Conservation (phyloP, 2,797 vertebrate species). For the Acanthis flammea region DNA sequence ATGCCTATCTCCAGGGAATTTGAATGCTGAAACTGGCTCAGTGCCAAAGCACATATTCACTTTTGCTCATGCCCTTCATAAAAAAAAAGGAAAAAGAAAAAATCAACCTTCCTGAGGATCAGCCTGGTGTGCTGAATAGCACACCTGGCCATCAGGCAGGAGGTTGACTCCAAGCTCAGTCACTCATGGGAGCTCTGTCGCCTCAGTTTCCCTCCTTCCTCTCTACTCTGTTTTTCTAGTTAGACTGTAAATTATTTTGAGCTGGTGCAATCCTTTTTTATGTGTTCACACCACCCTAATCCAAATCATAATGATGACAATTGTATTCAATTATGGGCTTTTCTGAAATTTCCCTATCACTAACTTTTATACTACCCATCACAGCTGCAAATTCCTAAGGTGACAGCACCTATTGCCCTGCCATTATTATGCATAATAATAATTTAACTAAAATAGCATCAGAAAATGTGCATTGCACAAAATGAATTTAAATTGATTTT, state of each 20-base stretch:
- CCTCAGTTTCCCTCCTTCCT: constrained; percentile 28
- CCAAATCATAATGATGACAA: background rate
- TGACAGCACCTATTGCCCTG: constrained; percentile 59
- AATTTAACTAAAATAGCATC: constrained; percentile 64
- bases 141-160: background rate
- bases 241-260: background rate
- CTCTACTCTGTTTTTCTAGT: background rate
- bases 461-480: constrained; percentile 50
- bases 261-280: background rate
- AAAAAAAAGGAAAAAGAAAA: background rate
- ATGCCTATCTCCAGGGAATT: background rate
- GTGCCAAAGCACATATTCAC: background rate
- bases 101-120: background rate
- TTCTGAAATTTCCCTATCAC: constrained; percentile 22
- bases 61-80: background rate
- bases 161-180: background rate
- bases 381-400: constrained; percentile 9
- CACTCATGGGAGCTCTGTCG: background rate
- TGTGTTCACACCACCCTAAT: background rate
- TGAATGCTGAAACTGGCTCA: background rate
- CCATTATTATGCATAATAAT: constrained; percentile 56
- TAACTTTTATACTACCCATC: constrained; percentile 29
- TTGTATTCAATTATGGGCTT: background rate
- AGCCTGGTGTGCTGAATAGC: background rate
- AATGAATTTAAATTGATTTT: constrained; percentile 69